phyloP scores from a whole-genome alignment of 2,888 invertebrate genomes.

The Ceraclea dissimilis region DNA sequence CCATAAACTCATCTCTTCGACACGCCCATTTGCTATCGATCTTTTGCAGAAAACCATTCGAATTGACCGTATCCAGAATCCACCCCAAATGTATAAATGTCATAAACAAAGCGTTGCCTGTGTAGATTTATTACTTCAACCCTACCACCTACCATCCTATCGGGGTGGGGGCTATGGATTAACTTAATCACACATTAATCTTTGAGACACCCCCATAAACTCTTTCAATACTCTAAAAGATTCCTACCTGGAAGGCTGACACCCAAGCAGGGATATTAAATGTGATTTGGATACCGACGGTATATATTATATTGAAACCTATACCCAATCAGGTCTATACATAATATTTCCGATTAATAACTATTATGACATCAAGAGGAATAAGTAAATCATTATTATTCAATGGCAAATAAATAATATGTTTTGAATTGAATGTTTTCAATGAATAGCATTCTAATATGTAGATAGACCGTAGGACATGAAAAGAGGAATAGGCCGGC shows the following conservation, averaged over 20 bases:
- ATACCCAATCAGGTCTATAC: too few species aligned
- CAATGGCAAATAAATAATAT: too few species aligned
- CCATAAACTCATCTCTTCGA: not conserved
- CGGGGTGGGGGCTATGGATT: slow-evolving; percentile 14
- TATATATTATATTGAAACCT: too few species aligned
- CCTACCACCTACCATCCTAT: not conserved
- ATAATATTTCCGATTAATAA: too few species aligned
- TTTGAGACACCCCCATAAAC: slow-evolving; percentile 9
- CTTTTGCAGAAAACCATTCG: not conserved
- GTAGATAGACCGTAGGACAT: too few species aligned
- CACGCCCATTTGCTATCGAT: slow-evolving; percentile 1
- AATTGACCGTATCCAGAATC: not conserved
- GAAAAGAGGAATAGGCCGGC: too few species aligned
- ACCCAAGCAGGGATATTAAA: not conserved
- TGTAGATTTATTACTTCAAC: slow-evolving; percentile 19
- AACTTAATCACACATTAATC: slow-evolving; percentile 22
- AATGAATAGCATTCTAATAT: too few species aligned
- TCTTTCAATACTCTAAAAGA: not conserved
- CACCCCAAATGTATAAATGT: slow-evolving; percentile 21
- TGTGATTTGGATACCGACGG: too few species aligned
- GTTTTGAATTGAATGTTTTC: too few species aligned
- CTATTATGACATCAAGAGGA: too few species aligned
- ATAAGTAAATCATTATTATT: too few species aligned
- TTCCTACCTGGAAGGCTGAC: not conserved
- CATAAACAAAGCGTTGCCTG: slow-evolving; percentile 21